Conservation (phyloP, 2,888 invertebrate species). For the Eupithecia exiguata region DNA sequence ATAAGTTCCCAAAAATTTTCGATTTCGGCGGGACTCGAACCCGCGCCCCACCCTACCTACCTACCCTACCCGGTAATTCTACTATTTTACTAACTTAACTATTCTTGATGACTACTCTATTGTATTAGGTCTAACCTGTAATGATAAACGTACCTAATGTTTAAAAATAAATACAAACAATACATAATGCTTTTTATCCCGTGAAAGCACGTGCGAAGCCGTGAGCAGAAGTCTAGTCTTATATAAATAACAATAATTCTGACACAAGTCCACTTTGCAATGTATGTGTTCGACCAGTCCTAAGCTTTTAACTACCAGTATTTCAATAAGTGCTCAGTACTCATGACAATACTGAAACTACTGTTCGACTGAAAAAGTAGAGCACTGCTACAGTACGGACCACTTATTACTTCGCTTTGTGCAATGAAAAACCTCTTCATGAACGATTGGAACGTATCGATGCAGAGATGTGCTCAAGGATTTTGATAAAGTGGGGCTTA, state of each 20-base stretch:
- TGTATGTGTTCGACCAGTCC: background rate
- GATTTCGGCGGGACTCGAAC: too few relatives aligned
- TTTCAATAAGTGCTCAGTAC: background rate
- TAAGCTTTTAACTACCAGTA: background rate
- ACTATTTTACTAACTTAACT: too few relatives aligned
- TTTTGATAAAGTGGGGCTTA: background rate
- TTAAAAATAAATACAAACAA: too few relatives aligned
- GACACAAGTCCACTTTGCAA: background rate
- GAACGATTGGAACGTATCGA: constrained; percentile 20
- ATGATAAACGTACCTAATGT: too few relatives aligned
- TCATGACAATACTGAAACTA: background rate
- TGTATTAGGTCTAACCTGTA: too few relatives aligned
- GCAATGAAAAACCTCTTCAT: constrained; percentile 18
- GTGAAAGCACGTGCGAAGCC: too few relatives aligned
- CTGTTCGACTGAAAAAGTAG: constrained; percentile 4
- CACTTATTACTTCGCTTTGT: constrained; percentile 24
- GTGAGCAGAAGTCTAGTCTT: too few relatives aligned
- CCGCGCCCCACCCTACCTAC: too few relatives aligned
- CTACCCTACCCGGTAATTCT: too few relatives aligned
- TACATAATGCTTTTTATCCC: too few relatives aligned
- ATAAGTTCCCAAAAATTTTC: too few relatives aligned
- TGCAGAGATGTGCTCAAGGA: background rate
- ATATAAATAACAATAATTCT: background rate
- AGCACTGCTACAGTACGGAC: constrained; percentile 17
- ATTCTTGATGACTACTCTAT: too few relatives aligned